Evolutionary conservation across 2,888 invertebrate species (phyloP), one percentile per base, ranked within the genome.

Genomic region (Platypus cylindrus): DNA sequence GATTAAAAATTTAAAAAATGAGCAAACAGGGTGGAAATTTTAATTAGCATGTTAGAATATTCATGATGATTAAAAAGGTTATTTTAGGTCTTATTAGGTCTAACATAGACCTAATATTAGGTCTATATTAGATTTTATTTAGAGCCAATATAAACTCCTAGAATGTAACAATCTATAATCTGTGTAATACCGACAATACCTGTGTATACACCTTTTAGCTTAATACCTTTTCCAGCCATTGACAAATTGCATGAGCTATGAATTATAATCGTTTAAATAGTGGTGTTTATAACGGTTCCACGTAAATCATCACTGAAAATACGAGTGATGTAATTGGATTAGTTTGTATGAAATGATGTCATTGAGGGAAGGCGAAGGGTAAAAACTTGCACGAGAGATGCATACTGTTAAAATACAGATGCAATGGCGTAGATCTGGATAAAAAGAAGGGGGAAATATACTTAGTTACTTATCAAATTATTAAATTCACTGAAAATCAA

Each of bases 251-350:
- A 47, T 46, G 36, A 36, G 38, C 43, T 47, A 49, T 51, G 49
- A 52, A 49, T 49, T 51, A 52, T 49, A 51, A 50, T 46, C 51
- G 49, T 51, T 51, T 53, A 53, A 52, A 50, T 52, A 51, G 53
- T 51, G 50, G 50, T 53, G 52, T 53, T 53, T 52, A 53, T 53
- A 53, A 53, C 53, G 50, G 52, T 53, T 48, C 46, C 48, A 49
- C 47, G 46, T 52, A 52, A 52, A 49, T 52, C 51, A 53, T 53
- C 49, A 52, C 47, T 47, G 50, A 53, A n/a, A 53, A 53, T 52
- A 53, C 49, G 47, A 51, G 49, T 50, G 48, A 46, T 47, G 51
- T 51, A 53, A 53, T 52, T 52, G 53, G 53, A 53, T 53, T 53
- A 53, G 52, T 53, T 50, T 53, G 47, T 48, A 51, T 51, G 52